phyloP scores from a whole-genome alignment of 2,888 invertebrate species.

The Tigriopus californicus region DNA sequence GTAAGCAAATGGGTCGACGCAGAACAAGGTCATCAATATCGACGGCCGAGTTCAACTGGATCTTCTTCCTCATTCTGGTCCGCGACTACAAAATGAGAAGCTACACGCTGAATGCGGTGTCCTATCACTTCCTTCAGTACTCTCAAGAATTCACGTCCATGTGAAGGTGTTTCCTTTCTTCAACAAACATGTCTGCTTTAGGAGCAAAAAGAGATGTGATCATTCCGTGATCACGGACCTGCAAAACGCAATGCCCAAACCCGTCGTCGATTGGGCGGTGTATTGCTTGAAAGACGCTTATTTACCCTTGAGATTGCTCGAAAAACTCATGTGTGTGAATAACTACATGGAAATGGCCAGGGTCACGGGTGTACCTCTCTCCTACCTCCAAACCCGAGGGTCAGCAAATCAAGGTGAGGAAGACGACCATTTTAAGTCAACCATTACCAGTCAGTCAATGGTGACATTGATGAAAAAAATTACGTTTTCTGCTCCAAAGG shows the following conservation, averaged over 20 bases:
- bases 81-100: slow-evolving; percentile 93
- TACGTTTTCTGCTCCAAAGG: background rate
- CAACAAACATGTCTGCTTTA: too few species aligned
- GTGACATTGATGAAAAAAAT: too few species aligned
- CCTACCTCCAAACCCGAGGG: slow-evolving; percentile 82
- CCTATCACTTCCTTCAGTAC: slow-evolving; percentile 76
- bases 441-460: background rate
- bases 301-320: slow-evolving; percentile 72
- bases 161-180: too few species aligned
- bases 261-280: slow-evolving; percentile 68
- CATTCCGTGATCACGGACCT: slow-evolving; percentile 94
- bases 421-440: background rate
- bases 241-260: slow-evolving; percentile 87
- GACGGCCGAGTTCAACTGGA: slow-evolving; percentile 96
- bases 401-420: slow-evolving; percentile 65
- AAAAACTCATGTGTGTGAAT: slow-evolving; percentile 93
- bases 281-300: slow-evolving; percentile 98
- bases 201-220: slow-evolving; percentile 99
- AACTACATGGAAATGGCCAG: slow-evolving; percentile 99
- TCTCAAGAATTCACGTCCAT: slow-evolving; percentile 17
- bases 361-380: slow-evolving; percentile 90
- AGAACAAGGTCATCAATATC: slow-evolving; percentile 86
- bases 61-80: slow-evolving; percentile 32
- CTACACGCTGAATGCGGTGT: slow-evolving; percentile 92
- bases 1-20: slow-evolving; percentile 89